Base-by-base conservation (phyloP, 2,113 vertebrate genomes). In the Hippocampus zosterae region DNA sequence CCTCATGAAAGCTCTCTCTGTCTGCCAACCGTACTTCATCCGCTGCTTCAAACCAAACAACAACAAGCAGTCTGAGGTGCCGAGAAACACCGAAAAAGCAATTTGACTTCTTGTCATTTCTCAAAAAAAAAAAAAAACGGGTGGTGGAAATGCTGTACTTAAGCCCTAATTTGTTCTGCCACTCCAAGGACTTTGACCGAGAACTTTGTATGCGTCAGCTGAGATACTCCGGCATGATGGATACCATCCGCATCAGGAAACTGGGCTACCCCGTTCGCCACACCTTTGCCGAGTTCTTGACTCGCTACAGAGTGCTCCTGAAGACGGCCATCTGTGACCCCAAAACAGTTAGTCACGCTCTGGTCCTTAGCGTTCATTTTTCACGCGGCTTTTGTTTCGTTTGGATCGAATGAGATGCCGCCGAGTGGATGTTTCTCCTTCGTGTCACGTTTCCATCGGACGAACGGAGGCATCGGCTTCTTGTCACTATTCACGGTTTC, bases 41-140 rank as follows among this genome's bases (percentile, higher is more conserved):
- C 96, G 97, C 78, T 99, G 97, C 91, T 98, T 99, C 91, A 99
- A 99, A 85, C 97, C 97, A 80, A 99, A 98, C 46, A 97, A 98
- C 71, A 95, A 90, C 93, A 99, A 99, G 93, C 98, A 96, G 61
- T 94, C 97, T 76, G 96, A 98, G 97, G 97, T 99, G 90, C 95
- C 8, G 18, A 8, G 59, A 12, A 7, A 5, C 33, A 12, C n/a
- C 19, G 9, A 42, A 41, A 63, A 42, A 23, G 9, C 61, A 13
- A 2, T 25, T 25, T 11, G n/a, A 11, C 11, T 64, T 0, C 21
- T 27, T 21, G 19, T 21, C 15, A 18, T 63, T 42, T 10, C 5
- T 40, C 11, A 3, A 12, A 21, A 41, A 63, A 9, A 37, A 37
- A 33, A 41, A 63, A 9, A 37, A 27, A 33, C 33, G 5, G 33